Evolutionary conservation across 1,140 invertebrate species (phyloP).

Genomic region (Drosophila nasuta): DNA sequence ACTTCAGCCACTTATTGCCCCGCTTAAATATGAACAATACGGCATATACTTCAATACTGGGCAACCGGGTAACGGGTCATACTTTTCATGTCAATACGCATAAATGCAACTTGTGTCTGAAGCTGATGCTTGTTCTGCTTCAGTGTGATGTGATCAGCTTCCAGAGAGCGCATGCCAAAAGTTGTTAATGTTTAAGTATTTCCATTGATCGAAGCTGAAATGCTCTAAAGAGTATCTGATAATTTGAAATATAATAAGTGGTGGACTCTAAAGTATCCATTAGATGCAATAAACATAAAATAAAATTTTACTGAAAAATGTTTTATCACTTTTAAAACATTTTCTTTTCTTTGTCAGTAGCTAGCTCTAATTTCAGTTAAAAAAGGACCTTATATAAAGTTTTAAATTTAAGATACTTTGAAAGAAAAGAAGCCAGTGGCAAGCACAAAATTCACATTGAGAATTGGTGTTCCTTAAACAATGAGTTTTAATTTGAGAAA

Average conservation of each 20-base stretch:
- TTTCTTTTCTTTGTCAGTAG: no score
- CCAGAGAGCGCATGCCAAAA: constrained; percentile 56
- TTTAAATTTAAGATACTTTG: no score
- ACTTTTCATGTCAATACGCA: constrained; percentile 78
- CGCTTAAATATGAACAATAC: constrained; percentile 57
- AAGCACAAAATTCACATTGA: no score
- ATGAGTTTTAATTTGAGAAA: no score
- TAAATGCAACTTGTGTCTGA: constrained; percentile 59
- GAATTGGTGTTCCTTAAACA: no score
- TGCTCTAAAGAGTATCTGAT: constrained; percentile 15
- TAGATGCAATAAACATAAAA: no score
- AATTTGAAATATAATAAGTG: neutral
- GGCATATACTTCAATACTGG: constrained; percentile 53
- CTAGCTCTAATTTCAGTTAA: no score
- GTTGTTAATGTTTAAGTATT: constrained; percentile 6
- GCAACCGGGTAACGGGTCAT: constrained; percentile 52
- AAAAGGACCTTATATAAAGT: no score
- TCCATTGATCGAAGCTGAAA: constrained; percentile 1
- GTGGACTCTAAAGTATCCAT: neutral
- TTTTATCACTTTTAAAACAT: no score
- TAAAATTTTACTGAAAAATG: no score
- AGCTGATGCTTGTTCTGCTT: neutral
- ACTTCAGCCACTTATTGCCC: constrained; percentile 51
- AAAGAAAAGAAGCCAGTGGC: no score
- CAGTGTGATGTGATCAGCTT: constrained; percentile 55